Percentiles rank a stretch among this genome's conserved stretches.
These are phyloP conservation scores for Ruditapes philippinarum DNA, from an alignment of 1,140 invertebrate genomes.

Conservation along the genomic window DNA sequence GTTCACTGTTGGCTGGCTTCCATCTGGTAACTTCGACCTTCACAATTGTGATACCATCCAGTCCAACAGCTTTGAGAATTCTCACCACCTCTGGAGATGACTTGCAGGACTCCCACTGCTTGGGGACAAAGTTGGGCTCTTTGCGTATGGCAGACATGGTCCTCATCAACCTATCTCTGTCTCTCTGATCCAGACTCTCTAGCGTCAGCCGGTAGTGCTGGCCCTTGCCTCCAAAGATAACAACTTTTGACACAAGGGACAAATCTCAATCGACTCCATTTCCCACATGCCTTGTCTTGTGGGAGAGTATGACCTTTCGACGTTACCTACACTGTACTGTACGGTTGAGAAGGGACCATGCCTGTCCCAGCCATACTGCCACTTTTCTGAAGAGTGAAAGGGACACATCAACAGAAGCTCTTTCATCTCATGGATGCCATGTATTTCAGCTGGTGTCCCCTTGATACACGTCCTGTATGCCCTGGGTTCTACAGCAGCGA, in stretches of 20 bases:
- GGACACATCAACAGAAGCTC: not conserved
- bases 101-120: too few species aligned
- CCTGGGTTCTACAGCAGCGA: not conserved
- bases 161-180: too few species aligned
- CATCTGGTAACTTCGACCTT: too few species aligned
- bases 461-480: not conserved
- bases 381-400: not conserved
- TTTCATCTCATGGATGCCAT: not conserved
- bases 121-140: too few species aligned
- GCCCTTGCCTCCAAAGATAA: too few species aligned
- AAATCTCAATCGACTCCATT: not conserved
- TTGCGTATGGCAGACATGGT: too few species aligned
- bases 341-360: not conserved
- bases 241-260: not conserved
- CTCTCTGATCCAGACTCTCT: too few species aligned
- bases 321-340: not conserved
- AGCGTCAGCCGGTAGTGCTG: too few species aligned
- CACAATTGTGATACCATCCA: too few species aligned
- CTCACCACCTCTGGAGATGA: too few species aligned
- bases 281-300: not conserved
- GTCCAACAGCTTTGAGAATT: too few species aligned
- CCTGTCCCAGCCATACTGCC: not conserved
- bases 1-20: too few species aligned
- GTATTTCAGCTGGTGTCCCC: not conserved
- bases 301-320: not conserved